A percentile compares a stretch with the other conserved stretches of the same genome.
phyloP scores from a whole-genome alignment of 1,140 invertebrate species.

The Zophobas atratus region DNA sequence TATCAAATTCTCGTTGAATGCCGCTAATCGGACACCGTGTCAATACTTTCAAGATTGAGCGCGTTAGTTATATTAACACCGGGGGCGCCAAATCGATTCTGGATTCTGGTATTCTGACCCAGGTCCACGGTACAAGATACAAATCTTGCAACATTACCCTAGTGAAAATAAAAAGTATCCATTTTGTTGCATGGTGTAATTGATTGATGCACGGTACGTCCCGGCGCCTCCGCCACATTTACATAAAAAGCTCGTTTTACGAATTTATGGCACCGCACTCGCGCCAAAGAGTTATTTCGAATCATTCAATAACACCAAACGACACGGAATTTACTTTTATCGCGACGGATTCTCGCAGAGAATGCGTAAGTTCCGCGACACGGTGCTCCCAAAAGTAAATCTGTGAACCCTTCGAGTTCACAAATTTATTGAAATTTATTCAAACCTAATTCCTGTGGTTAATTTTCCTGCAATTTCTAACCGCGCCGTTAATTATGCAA shows the following conservation, averaged over 20 bases:
- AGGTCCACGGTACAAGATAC: too few relatives aligned
- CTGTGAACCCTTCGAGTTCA: background rate
- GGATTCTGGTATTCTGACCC: too few relatives aligned
- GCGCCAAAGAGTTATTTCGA: too few relatives aligned
- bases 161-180: too few relatives aligned
- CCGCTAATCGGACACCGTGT: slow-evolving; percentile 38
- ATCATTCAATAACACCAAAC: too few relatives aligned
- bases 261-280: too few relatives aligned
- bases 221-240: background rate
- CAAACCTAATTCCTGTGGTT: slow-evolving; percentile 19
- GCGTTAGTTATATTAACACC: slow-evolving; percentile 2
- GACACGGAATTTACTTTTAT: too few relatives aligned
- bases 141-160: too few relatives aligned
- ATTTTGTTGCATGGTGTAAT: too few relatives aligned
- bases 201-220: background rate
- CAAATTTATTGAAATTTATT: slow-evolving; percentile 32
- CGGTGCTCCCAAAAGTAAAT: background rate
- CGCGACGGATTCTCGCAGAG: background rate
- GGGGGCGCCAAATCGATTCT: slow-evolving; percentile 8
- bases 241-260: background rate
- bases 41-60: slow-evolving; percentile 39
- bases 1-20: slow-evolving; percentile 42
- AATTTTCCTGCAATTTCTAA: slow-evolving; percentile 16
- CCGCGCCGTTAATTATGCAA: slow-evolving; percentile 16
- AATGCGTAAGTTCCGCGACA: background rate